phyloP scores from a whole-genome alignment of 2,113 vertebrate genomes.

The Paradisaea rubra region DNA sequence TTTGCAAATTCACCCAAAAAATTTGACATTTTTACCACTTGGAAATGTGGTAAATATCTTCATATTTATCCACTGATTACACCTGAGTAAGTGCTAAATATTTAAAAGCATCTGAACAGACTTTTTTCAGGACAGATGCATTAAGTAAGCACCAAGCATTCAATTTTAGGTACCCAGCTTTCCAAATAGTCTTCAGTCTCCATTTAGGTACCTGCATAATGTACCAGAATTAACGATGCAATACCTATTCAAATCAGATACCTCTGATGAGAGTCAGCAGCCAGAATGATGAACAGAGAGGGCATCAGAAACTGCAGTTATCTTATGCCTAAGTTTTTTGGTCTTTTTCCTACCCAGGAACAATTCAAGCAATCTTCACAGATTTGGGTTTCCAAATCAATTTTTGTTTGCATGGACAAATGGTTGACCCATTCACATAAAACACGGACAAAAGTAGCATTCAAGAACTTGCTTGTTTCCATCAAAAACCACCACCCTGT shows the following conservation, averaged over 20 bases:
- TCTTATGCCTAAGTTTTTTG: fast-evolving
- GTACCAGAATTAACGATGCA: fast-evolving
- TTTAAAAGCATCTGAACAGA: background rate
- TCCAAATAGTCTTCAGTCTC: background rate
- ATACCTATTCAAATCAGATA: background rate
- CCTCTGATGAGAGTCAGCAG: background rate
- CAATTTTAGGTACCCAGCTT: background rate
- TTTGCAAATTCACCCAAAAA: background rate
- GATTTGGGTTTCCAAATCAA: background rate
- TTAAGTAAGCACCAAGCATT: background rate
- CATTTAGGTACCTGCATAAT: background rate
- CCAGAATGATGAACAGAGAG: background rate
- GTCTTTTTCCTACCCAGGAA: fast-evolving
- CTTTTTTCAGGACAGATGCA: background rate
- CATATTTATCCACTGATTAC: background rate
- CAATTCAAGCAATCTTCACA: background rate
- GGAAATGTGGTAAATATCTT: background rate
- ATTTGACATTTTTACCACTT: background rate
- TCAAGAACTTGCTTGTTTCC: background rate
- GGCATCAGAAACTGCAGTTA: background rate
- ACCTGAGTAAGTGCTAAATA: background rate
- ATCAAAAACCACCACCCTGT: background rate
- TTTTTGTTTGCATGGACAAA: background rate
- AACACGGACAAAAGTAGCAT: fast-evolving
- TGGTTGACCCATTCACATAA: background rate